Evolutionary conservation across 2,888 invertebrate genomes (phyloP), one percentile per base, ranked within the genome.

Genomic region (Eucriotettix oculatus): DNA sequence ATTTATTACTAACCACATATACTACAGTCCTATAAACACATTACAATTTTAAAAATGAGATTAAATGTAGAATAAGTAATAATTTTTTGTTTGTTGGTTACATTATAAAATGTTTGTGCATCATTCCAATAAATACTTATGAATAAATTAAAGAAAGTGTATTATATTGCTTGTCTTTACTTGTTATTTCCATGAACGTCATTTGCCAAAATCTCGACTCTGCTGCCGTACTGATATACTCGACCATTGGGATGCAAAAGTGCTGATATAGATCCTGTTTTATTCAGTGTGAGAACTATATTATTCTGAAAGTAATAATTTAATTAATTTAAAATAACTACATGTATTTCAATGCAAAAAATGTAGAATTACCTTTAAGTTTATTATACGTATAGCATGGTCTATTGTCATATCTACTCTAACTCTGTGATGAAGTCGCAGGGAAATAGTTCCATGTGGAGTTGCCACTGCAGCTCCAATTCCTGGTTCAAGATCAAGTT

Each of bases 241-340:
- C 88, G 79, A 10, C 92, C 92, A 70, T 90, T 90, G 1, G 91
- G 91, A 72, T 92, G 92, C 58, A 92, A 81, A 61, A 93, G 75
- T 0, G 89, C 90, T 0, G 90, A 85, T 1, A 85, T 84, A 16
- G 86, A 84, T 10, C 90, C 90, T 29, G 85, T 84, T 57, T 86
- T 81, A 58, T 87, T 90, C 66, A 92, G 70, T 5, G 90, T 85
- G 66, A 91, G 77, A 14, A 89, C 85, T 63, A 91, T 88, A 70
- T 87, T 86, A 71, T 85, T 86, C 76, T 86, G 66, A 42, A 66
- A 59, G 16, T 63, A 1, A 48, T 14, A 48, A 9, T 48, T 14
- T 29, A 29, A 29, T 29, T 29, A 29, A 29, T 29, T 29, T 29
- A 29, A 29, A 29, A 7, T 29, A 29, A 29, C 29, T 29, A 7